A percentile compares a stretch with the other conserved stretches of the same genome.
phyloP scores from a whole-genome alignment of 2,797 vertebrate genomes.

The Xiphorhynchus erythropygius region DNA sequence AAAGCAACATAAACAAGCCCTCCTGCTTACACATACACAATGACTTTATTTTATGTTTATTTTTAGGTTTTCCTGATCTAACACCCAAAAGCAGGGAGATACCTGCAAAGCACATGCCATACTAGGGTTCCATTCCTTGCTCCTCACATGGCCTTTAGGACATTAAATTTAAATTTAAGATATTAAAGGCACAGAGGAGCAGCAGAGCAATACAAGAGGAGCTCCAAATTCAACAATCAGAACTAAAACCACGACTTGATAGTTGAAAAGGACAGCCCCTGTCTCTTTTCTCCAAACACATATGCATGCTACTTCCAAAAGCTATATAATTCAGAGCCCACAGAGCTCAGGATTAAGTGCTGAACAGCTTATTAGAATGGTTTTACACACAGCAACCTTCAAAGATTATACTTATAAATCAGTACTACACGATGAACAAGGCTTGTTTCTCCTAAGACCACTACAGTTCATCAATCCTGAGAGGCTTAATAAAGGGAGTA shows the following conservation, averaged over 20 bases:
- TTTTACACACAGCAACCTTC: background rate
- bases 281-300: background rate
- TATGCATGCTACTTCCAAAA: background rate
- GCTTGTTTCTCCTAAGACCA: background rate
- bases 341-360: background rate
- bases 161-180: background rate
- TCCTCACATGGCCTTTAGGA: background rate
- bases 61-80: constrained; percentile 19
- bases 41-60: background rate
- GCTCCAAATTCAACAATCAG: background rate
- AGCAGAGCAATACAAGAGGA: background rate
- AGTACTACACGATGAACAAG: background rate
- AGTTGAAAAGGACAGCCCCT: background rate
- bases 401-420: background rate
- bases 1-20: background rate
- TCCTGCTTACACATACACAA: background rate
- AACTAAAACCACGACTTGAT: background rate
- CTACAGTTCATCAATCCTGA: background rate
- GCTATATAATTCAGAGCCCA: background rate
- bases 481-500: background rate
- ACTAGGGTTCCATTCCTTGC: background rate
- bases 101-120: background rate
- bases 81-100: background rate
- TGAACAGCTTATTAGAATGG: background rate
- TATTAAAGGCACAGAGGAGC: background rate